Evolutionary conservation across 2,797 vertebrate genomes (phyloP).

Genomic region (Cynodonichthys magdalenae): DNA sequence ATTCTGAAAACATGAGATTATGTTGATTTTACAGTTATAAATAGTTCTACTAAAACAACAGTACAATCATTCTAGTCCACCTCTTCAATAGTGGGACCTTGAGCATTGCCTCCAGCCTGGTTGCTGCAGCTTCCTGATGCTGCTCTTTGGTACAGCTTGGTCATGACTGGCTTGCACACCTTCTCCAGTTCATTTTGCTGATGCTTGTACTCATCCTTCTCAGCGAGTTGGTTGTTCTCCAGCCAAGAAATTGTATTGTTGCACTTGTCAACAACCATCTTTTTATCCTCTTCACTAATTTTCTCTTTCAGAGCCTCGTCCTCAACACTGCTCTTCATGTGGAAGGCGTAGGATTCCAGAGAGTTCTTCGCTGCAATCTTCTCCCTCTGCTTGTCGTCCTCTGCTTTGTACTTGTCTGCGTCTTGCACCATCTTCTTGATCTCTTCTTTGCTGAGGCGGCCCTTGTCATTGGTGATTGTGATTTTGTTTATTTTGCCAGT

Average conservation of each 20-base stretch:
- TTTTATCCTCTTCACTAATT: conserved; percentile 89
- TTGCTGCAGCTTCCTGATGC: conserved; percentile 43
- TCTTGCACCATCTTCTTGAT: too few relatives aligned
- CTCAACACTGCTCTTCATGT: conserved; percentile 89
- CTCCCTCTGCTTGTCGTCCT: conserved; percentile 84
- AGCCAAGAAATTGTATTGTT: conserved; percentile 88
- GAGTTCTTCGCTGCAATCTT: conserved; percentile 87
- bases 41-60: background rate
- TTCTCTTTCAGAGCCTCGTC: conserved; percentile 90
- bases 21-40: conserved; percentile 11
- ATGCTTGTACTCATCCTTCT: too few relatives aligned
- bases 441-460: too few relatives aligned
- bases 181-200: too few relatives aligned
- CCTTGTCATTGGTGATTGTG: too few relatives aligned
- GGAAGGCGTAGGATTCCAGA: conserved; percentile 90
- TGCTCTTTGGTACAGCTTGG: too few relatives aligned
- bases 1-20: conserved; percentile 4
- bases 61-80: conserved; percentile 78
- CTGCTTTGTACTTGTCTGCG: too few relatives aligned
- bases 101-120: conserved; percentile 61
- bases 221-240: conserved; percentile 90
- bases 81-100: conserved; percentile 91
- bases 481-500: too few relatives aligned
- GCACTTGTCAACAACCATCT: conserved; percentile 88
- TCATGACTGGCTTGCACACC: too few relatives aligned